These are phyloP conservation scores for Nomia melanderi DNA, from an alignment of 1,140 invertebrate species.

Conservation along the genomic window DNA sequence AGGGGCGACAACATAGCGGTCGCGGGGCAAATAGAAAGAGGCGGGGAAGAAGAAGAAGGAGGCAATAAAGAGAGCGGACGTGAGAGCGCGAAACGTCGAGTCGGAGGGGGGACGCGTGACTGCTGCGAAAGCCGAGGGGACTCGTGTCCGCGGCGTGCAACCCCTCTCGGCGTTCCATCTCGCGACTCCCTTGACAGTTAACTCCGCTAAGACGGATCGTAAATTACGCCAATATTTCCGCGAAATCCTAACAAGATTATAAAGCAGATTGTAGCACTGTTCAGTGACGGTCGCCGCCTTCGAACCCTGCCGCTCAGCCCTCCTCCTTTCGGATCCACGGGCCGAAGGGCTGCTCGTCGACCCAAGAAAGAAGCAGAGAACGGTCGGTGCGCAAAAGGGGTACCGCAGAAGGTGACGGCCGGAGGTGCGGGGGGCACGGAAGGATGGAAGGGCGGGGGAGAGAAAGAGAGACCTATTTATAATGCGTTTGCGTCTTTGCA, in stretches of 20 bases:
- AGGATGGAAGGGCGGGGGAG: not conserved
- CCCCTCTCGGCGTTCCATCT: slow-evolving; percentile 33
- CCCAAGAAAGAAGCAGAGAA: not conserved
- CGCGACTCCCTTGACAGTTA: slow-evolving; percentile 69
- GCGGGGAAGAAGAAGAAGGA: not conserved
- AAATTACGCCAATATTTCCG: slow-evolving; percentile 81
- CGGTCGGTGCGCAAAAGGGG: too few species aligned
- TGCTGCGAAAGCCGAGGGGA: not conserved
- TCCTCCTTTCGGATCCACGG: slow-evolving; percentile 53
- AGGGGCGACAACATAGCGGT: not conserved
- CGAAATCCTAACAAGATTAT: slow-evolving; percentile 82
- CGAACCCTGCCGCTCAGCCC: not conserved
- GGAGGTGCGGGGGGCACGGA: too few species aligned
- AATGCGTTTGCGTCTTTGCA: slow-evolving; percentile 76
- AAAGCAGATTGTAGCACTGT: slow-evolving; percentile 76
- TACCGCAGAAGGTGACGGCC: too few species aligned
- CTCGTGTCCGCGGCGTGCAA: slow-evolving; percentile 27
- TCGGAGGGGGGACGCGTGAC: not conserved
- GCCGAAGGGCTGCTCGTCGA: slow-evolving; percentile 23
- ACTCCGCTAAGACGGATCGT: slow-evolving; percentile 76
- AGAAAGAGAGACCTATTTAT: slow-evolving; percentile 77
- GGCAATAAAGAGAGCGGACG: slow-evolving; percentile 8
- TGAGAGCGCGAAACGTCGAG: too few species aligned
- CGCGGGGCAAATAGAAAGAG: not conserved
- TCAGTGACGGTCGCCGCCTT: slow-evolving; percentile 32